Base-by-base conservation (phyloP, 2,888 invertebrate species). In the Tanytarsus gracilentus region DNA sequence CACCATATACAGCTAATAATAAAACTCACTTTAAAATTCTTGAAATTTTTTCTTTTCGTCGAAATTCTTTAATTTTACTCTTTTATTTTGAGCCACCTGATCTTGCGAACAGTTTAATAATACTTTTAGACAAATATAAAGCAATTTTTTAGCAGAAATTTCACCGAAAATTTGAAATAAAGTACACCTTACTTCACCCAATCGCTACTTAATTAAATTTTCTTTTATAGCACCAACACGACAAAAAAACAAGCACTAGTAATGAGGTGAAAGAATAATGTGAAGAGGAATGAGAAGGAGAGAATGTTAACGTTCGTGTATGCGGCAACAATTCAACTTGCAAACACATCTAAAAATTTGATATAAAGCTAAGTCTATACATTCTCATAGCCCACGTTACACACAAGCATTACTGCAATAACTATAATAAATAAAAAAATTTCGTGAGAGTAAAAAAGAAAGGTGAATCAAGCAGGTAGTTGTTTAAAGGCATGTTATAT, bases 191-290 rank as follows among this genome's bases (percentile, higher is more conserved):
- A 5, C 14, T 51, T 14, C 51, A 51, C 16, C 51, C 25, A 33
- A 33, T 55, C 55, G 26, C 55, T n/a, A n/a, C n/a, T 55, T 55
- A 55, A 55, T 55, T 55, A 55, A 55, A 55, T 55, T 55, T 55
- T 40, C 55, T 55, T 55, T 21, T 14, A 40, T n/a, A 55, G 14
- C 27, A 39, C 55, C 16, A 55, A 55, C 40, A 55, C 55, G 40
- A 44, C 21, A 23, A 44, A 26, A 51, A 5, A 51, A 8, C 55
- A 55, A 55, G 25, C 39, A 39, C 16, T 23, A 40, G 36, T 55
- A 33, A 25, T 33, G 55, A 26, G n/a, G n/a, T n/a, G n/a, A n/a
- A n/a, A n/a, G n/a, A n/a, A n/a, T n/a, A 27, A 27, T 30, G 33
- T 40, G 55, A 25, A 21, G 40, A n/a, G 18, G 39, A 55, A 26